Conservation (phyloP, 2,797 vertebrate species). For the Simalia tracyae region DNA sequence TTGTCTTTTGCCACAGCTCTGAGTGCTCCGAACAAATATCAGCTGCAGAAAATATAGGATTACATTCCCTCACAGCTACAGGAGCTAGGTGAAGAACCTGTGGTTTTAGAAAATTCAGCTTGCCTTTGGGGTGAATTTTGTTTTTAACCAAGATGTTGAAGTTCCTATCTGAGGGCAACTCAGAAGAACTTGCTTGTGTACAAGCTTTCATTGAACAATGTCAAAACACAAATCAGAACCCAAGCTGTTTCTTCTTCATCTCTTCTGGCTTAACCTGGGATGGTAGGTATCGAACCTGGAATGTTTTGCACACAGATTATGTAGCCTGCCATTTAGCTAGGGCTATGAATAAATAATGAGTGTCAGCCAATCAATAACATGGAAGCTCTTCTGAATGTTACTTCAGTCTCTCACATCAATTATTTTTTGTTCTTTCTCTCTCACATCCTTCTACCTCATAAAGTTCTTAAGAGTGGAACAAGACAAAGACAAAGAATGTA, state of each 20-base stretch:
- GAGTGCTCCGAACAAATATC: neutral
- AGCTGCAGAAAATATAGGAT: neutral
- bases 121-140: neutral
- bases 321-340: neutral
- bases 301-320: neutral
- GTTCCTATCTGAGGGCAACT: neutral
- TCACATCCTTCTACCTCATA: neutral
- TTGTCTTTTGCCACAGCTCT: neutral
- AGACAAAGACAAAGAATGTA: conserved; percentile 91
- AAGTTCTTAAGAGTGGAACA: conserved; percentile 95
- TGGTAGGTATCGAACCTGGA: neutral
- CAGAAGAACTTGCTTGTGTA: neutral
- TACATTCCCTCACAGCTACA: neutral
- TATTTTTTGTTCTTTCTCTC: neutral
- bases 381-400: neutral
- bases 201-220: neutral
- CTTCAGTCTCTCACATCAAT: conserved; percentile 8
- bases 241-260: neutral
- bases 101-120: neutral
- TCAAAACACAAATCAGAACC: neutral
- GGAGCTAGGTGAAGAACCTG: neutral
- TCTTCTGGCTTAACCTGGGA: neutral
- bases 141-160: neutral
- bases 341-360: neutral
- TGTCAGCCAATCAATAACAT: neutral